Base-by-base conservation (phyloP, 2,797 vertebrate genomes). In the Sphaeramia orbicularis region DNA sequence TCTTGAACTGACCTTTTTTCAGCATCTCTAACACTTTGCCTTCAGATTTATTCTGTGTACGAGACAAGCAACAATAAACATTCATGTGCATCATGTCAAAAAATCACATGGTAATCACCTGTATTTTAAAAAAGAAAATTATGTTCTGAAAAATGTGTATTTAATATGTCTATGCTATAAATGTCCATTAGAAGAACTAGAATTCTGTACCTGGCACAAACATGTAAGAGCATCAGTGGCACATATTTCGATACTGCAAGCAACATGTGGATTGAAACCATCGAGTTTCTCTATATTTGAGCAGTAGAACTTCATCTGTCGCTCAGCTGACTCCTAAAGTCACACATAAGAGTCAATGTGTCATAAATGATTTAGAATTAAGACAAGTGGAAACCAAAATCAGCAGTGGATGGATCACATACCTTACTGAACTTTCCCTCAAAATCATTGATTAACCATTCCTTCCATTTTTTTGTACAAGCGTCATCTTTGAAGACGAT, bases 391-490 rank as follows among this genome's bases (percentile, higher is more conserved):
- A n/a, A 19, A 50, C 1, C 4, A 0, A 7, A 10, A 36, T 10
- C 0, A 42, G 2, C 10, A 38, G 48, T 64, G 41, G 3, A 13
- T 1, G 0, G 2, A 16, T 30, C 4, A 53, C 68, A 10, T 86
- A 98, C 97, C 95, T 91, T 70, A 65, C 93, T 93, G 84, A 95
- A 92, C 37, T 96, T 96, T 1, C 86, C 94, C 85, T 94, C 85
- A 90, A 99, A 86, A 74, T 96, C 94, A 24, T 0, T 30, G 11
- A 89, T 88, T 30, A 99, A 76, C 0, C n/a, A 88, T 1, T 19
- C 36, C 74, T 48, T 95, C 97, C 97, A 99, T 2, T 8, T 59
- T 60, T 57, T 67, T 9, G 90, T 93, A 65, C 87, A 88, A 0
- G 77, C 48, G 0, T 92, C 74, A 44, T 52, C 80, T 21, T 89